These are phyloP conservation scores for Salvelinus namaycush DNA, from an alignment of 2,113 vertebrate genomes.

Conservation along the genomic window DNA sequence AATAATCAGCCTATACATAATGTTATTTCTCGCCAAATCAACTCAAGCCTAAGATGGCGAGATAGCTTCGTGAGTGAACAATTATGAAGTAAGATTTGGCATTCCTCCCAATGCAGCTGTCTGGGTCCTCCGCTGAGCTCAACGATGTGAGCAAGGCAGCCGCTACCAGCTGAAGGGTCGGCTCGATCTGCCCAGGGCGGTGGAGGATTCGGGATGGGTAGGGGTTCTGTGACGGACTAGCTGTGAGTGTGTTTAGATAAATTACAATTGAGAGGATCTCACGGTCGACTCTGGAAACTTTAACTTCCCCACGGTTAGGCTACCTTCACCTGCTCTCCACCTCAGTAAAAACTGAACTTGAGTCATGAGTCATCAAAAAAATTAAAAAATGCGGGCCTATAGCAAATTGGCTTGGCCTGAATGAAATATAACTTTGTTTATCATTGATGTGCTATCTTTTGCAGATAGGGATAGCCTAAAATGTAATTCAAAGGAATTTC, in stretches of 20 bases:
- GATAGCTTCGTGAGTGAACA: not conserved
- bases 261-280: not conserved
- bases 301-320: not conserved
- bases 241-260: not conserved
- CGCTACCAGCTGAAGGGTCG: conserved; percentile 1
- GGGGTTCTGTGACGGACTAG: not conserved
- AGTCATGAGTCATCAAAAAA: too few species aligned
- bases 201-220: not conserved
- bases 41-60: not conserved
- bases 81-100: not conserved
- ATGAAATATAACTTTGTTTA: too few species aligned
- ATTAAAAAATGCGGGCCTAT: too few species aligned
- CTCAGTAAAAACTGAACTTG: not conserved
- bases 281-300: not conserved
- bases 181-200: not conserved
- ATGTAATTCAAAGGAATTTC: too few species aligned
- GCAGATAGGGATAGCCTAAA: too few species aligned
- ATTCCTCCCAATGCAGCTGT: conserved; percentile 17
- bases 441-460: too few species aligned
- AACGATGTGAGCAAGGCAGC: conserved; percentile 1
- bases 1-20: too few species aligned
- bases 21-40: too few species aligned
- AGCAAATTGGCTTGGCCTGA: too few species aligned
- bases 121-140: not conserved
- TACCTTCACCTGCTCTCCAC: not conserved